Evolutionary conservation across 2,113 vertebrate species (phyloP), one percentile per base, ranked within the genome.

Genomic region (Sebastes schlegelii): DNA sequence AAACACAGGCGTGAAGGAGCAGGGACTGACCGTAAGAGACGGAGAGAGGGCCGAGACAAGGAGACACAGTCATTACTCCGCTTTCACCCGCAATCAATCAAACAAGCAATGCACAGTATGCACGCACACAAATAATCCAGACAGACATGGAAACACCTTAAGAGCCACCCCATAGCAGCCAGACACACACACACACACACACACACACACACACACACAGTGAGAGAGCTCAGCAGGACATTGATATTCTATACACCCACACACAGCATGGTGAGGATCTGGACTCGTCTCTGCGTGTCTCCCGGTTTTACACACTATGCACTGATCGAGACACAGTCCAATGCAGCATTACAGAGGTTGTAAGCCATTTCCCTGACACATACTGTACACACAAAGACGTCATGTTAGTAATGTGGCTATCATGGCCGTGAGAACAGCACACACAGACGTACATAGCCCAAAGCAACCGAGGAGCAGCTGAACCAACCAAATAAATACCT

Each of bases 241-340:
- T 93, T 94, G 93, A 92, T 94, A 94, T 95, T 94, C 93, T 58
- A 60, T 77, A 90, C 93, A 90, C 92, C 91, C 89, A 92, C 94
- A 93, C 85, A 91, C 88, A 91, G 88, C 89, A 89, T 92, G 93
- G 80, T 86, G 86, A 91, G 83, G 89, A 92, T 87, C 76, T 84
- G 88, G 87, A 84, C 86, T 83, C 14, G n/a, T 89, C 82, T 86
- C 83, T 68, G 84, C 82, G 81, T 81, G 83, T 86, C 79, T 84
- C 86, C 85, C 86, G 86, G 71, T 86, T 88, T 88, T 86, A 87
- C 84, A 82, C 74, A 91, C 83, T 62, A 75, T 69, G 75, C 54
- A 58, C 67, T 42, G 80, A 75, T 85, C 83, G 76, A 84, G 77
- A 87, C 81, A 71, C 82, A 77, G 69, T 85, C 83, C 82, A 77